phyloP scores from a whole-genome alignment of 2,113 vertebrate genomes.

The Rhynchomys soricoides region DNA sequence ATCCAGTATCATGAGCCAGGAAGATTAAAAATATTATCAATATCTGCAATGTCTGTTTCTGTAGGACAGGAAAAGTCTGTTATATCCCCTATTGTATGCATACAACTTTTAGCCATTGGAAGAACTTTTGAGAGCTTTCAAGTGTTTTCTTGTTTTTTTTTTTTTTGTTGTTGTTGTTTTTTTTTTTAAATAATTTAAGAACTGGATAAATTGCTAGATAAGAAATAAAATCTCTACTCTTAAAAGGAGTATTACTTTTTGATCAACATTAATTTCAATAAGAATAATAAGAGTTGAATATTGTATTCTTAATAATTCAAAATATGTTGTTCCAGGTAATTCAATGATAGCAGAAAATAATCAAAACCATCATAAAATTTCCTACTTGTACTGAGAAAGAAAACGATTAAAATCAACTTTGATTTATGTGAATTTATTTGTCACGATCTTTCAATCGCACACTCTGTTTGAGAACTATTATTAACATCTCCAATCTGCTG shows the following conservation, averaged over 20 bases:
- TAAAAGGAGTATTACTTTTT: not conserved
- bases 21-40: not conserved
- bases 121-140: not conserved
- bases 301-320: not conserved
- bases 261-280: not conserved
- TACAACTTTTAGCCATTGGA: not conserved
- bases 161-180: no score
- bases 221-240: not conserved
- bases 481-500: conserved; percentile 70
- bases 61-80: not conserved
- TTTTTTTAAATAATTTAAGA: not conserved
- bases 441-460: conserved; percentile 37
- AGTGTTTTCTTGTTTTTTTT: no score
- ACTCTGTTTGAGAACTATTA: conserved; percentile 71
- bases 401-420: conserved; percentile 5
- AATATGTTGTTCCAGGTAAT: not conserved
- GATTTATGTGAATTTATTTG: conserved; percentile 57
- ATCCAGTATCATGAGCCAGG: not conserved
- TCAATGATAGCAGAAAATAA: not conserved
- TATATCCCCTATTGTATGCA: not conserved
- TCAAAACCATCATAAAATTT: not conserved
- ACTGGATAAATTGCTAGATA: not conserved
- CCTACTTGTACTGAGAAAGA: not conserved
- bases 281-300: not conserved
- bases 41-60: not conserved